phyloP scores from a whole-genome alignment of 2,888 invertebrate species.

The Seira ritae region DNA sequence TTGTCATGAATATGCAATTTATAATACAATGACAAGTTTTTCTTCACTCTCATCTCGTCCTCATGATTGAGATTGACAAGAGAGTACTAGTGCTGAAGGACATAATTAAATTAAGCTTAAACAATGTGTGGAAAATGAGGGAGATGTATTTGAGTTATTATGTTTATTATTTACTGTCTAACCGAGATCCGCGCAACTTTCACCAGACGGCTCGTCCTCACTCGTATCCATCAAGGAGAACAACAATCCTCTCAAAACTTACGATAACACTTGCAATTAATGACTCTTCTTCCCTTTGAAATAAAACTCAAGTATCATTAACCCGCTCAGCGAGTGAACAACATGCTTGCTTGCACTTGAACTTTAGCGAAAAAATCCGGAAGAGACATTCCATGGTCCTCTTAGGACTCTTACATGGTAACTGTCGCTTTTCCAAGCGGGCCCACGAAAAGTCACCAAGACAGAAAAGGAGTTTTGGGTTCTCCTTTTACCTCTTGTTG shows the following conservation, averaged over 20 bases:
- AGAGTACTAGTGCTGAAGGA: no score
- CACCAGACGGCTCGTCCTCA: neutral
- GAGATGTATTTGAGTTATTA: no score
- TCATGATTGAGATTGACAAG: no score
- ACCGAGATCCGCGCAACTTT: neutral
- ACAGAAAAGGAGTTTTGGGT: neutral
- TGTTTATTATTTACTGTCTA: neutral
- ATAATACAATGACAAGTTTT: no score
- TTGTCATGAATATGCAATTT: neutral
- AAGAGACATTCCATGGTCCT: neutral
- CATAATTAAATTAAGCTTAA: no score
- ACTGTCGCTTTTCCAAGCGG: constrained; percentile 51
- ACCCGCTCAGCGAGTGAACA: neutral
- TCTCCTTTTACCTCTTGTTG: no score
- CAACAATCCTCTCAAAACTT: no score
- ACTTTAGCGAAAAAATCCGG: constrained; percentile 10
- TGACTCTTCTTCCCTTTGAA: neutral
- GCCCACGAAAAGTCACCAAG: constrained; percentile 42
- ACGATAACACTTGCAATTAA: neutral
- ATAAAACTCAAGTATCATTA: constrained; percentile 29
- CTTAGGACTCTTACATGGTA: constrained; percentile 44
- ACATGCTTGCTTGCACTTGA: neutral
- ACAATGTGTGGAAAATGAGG: no score
- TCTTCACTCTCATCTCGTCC: no score
- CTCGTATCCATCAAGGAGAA: no score